Evolutionary conservation across 2,888 invertebrate genomes (phyloP).

Genomic region (Lutraria lutraria): DNA sequence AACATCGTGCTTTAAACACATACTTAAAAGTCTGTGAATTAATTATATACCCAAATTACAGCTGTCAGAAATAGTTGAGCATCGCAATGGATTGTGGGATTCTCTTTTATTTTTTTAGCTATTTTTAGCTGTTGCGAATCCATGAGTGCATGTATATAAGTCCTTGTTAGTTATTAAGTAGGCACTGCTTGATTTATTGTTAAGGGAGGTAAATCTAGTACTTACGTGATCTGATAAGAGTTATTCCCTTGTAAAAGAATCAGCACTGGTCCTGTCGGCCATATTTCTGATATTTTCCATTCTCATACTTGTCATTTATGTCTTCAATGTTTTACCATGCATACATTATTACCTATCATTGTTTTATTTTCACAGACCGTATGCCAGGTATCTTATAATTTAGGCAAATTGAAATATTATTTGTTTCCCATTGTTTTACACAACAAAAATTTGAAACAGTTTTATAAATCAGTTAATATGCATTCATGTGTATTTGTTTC

Average conservation of each 20-base stretch:
- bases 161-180: not conserved
- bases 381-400: not conserved
- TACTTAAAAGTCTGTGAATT: too few relatives aligned
- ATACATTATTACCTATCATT: not conserved
- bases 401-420: conserved; percentile 12
- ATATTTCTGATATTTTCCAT: not conserved
- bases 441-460: not conserved
- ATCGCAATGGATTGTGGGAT: too few relatives aligned
- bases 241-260: not conserved
- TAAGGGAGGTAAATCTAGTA: not conserved
- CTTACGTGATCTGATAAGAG: not conserved
- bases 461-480: not conserved
- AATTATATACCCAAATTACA: too few relatives aligned
- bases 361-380: conserved; percentile 2
- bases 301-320: not conserved
- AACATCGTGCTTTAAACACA: too few relatives aligned
- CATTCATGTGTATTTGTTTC: not conserved
- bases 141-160: too few relatives aligned
- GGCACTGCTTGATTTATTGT: not conserved
- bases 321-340: not conserved
- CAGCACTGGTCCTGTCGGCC: too few relatives aligned
- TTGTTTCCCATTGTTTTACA: not conserved
- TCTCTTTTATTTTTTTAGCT: too few relatives aligned
- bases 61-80: too few relatives aligned
- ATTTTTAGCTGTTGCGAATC: too few relatives aligned